Percentiles rank a stretch among this genome's conserved stretches.
These are phyloP conservation scores for Pseudococcus jackbeardsleyi DNA, from an alignment of 2,888 invertebrate species.

Conservation along the genomic window DNA sequence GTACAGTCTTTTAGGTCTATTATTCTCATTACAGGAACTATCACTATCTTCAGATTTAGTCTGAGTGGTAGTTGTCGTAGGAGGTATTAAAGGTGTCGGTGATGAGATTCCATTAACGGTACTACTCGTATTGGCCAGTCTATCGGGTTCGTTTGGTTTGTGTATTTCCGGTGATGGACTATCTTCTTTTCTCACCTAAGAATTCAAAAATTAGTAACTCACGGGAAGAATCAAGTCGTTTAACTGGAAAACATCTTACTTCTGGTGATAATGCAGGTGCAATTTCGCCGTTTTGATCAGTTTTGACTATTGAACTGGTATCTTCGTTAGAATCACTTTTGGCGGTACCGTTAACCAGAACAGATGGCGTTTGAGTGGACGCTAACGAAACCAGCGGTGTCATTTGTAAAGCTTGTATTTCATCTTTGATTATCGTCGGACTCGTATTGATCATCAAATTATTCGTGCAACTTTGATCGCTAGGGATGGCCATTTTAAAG, in stretches of 20 bases:
- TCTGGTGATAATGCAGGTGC: not conserved
- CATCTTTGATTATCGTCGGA: constrained; percentile 53
- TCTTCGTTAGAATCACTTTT: constrained; percentile 38
- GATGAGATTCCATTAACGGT: constrained; percentile 53
- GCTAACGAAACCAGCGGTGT: constrained; percentile 27
- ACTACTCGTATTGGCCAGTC: not conserved
- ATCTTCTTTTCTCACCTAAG: constrained; percentile 22
- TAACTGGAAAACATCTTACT: not conserved
- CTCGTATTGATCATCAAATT: constrained; percentile 50
- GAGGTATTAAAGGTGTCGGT: not conserved
- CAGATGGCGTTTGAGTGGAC: not conserved
- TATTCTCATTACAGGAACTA: constrained; percentile 29
- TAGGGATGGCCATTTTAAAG: constrained; percentile 42
- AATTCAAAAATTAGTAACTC: not conserved
- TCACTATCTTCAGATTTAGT: constrained; percentile 55
- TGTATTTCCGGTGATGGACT: not conserved
- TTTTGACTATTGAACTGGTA: not conserved
- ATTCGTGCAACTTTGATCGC: constrained; percentile 52
- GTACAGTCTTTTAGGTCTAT: constrained; percentile 89
- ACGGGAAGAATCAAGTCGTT: too few relatives aligned
- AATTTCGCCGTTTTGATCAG: not conserved
- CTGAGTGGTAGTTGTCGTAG: not conserved
- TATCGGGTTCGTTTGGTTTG: constrained; percentile 19
- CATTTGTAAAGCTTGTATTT: constrained; percentile 53
- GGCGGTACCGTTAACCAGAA: constrained; percentile 25